Evolutionary conservation across 1,140 invertebrate species (phyloP), one percentile per base, ranked within the genome.

Genomic region (Octopus sinensis): DNA sequence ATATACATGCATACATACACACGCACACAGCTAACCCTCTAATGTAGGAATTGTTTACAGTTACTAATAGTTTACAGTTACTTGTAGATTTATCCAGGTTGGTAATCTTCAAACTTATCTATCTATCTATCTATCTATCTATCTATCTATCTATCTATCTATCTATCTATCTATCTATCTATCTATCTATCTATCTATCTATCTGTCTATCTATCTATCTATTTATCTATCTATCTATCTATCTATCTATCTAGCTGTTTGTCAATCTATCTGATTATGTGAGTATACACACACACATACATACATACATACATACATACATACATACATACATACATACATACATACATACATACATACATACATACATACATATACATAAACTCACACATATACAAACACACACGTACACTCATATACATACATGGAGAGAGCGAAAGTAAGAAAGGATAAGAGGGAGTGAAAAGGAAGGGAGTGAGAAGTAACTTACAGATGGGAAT

Each of bases 1-100:
- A 82, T 79, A 51, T 76, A 80, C 78, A 56, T 13, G 53, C 53
- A 17, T 53, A 17, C n/a, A 83, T 79, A 54, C 82, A 86, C 78
- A 79, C 43, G 30, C 12, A 12, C 52, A 52, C 71, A 81, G 13
- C 73, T 79, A 43, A 73, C 79, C 73, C 53, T 83, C 1, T 71
- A 51, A 7, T 43, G 30, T 43, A 43, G 30, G 30, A 43, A 43
- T 43, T 43, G 30, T 43, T 43, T 3, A 43, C 30, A 43, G 30
- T 43, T 43, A 43, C 30, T 43, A 23, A 43, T 43, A 43, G 30
- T 43, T 43, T 3, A 43, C 30, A 43, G 30, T 43, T 43, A 43
- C 30, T 43, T 43, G 30, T 43, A 43, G 30, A 3, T 43, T 43
- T 43, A 43, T 43, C 30, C 30, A 43, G 30, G 30, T 43, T 43